A percentile compares a stretch with the other conserved stretches of the same genome.
phyloP scores from a whole-genome alignment of 2,797 vertebrate species.

The Lagodon rhomboides region DNA sequence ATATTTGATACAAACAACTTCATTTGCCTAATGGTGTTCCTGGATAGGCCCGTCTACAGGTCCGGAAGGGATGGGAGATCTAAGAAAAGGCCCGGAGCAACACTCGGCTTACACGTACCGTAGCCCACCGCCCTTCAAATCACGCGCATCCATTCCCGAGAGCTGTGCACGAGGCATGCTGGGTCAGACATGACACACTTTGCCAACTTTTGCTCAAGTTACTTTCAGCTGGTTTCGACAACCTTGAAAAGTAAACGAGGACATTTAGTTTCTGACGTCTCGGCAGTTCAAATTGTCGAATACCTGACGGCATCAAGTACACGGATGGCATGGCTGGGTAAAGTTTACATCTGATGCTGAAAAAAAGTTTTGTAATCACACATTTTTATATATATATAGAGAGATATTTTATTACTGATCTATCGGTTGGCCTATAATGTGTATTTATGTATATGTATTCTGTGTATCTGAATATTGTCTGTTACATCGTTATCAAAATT shows the following conservation, averaged over 20 bases:
- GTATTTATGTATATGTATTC: too few relatives aligned
- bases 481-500: too few relatives aligned
- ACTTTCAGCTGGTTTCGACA: constrained; percentile 30
- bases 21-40: constrained; percentile 84
- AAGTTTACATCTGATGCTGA: too few relatives aligned
- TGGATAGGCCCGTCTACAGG: constrained; percentile 79
- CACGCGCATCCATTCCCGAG: constrained; percentile 31
- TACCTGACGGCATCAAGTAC: constrained; percentile 10
- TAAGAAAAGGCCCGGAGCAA: constrained; percentile 77
- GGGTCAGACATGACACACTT: constrained; percentile 56
- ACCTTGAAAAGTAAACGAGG: constrained; percentile 18
- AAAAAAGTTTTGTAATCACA: too few relatives aligned
- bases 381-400: too few relatives aligned
- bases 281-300: not conserved
- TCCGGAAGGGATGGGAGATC: constrained; percentile 78
- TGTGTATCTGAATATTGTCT: too few relatives aligned
- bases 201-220: constrained; percentile 50
- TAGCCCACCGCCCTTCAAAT: constrained; percentile 48
- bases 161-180: constrained; percentile 48
- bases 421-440: too few relatives aligned
- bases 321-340: not conserved
- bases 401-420: too few relatives aligned
- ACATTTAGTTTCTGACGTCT: constrained; percentile 6
- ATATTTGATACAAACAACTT: constrained; percentile 87
- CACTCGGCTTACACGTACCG: constrained; percentile 53